Evolutionary conservation across 2,888 invertebrate species (phyloP), one percentile per base, ranked within the genome.

Genomic region (Ctenicera cuprea): DNA sequence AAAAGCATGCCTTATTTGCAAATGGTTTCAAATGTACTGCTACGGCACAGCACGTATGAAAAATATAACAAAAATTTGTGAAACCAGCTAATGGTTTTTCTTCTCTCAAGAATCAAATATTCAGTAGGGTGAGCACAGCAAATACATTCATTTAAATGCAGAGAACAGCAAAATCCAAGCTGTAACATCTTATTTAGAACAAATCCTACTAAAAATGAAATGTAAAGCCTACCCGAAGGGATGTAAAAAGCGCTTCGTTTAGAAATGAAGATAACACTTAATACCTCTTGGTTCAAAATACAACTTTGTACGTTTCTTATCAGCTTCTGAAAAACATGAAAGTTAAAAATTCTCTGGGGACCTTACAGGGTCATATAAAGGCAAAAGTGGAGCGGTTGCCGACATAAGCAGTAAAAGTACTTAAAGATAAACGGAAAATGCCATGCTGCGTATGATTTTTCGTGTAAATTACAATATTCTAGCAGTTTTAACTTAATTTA

Each of bases 171-270:
- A 45, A 45, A 45, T 45, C 45, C 45, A 45, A 45, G 45, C 45
- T 45, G 45, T 45, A 45, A 18, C 16, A 45, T 45, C 45, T 45
- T 45, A 45, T 45, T 45, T 45, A 45, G 18, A 45, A 45, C 18
- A 45, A 45, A 45, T 45, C 45, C 45, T 18, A 45, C 45, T 45
- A 45, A 45, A 45, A 45, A 45, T 45, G 45, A 45, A 45, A 45
- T 18, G 45, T 45, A 45, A 45, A 45, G 45, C 45, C 45, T 45
- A 45, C 45, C 45, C 45, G 18, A 16, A 45, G 45, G 45, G 45
- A 45, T 45, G 45, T 18, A 45, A 45, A 45, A 45, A 18, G 45
- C 16, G 14, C 16, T 45, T 45, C 18, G 45, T 18, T 45, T 45
- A 45, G 18, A 45, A 45, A 45, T 18, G 45, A 45, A 45, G 45